phyloP scores from a whole-genome alignment of 30 jellyfish, hydroid and myxozoan genomes.

The Hydractinia echinata region DNA sequence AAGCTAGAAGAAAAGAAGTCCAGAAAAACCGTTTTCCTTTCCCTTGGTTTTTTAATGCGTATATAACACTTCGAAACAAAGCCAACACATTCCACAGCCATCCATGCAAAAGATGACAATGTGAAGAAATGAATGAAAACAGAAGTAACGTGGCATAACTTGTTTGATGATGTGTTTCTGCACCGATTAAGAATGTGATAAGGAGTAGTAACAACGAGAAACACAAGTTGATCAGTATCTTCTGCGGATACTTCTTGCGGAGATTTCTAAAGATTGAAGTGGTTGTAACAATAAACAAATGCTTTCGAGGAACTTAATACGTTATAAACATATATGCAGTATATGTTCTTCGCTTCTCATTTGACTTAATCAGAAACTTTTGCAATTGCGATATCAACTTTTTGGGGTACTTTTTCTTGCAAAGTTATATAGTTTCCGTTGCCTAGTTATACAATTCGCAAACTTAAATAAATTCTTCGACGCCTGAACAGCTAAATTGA shows the following conservation, averaged over 20 bases:
- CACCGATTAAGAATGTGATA: background rate
- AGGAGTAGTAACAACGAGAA: background rate
- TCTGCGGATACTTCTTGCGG: slow-evolving; percentile 7
- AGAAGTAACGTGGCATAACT: background rate
- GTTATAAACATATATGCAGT: no score
- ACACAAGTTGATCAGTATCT: slow-evolving; percentile 4
- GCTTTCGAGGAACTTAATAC: no score
- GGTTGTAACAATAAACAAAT: no score
- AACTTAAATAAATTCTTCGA: no score
- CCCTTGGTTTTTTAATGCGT: background rate
- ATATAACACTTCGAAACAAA: slow-evolving; percentile 1
- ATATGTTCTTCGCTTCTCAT: no score
- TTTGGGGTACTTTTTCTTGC: no score
- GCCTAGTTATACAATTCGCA: no score
- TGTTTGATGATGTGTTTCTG: background rate
- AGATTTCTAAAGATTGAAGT: background rate
- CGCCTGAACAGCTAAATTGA: no score
- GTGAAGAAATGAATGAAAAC: background rate
- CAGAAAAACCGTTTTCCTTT: background rate
- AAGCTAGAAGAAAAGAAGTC: slow-evolving; percentile 1
- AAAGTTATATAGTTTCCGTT: no score
- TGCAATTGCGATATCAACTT: no score
- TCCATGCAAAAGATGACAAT: slow-evolving; percentile 7
- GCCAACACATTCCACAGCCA: background rate
- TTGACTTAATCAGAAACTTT: no score